Evolutionary conservation across 1,140 invertebrate genomes (phyloP).

Genomic region (Drosophila simulans): DNA sequence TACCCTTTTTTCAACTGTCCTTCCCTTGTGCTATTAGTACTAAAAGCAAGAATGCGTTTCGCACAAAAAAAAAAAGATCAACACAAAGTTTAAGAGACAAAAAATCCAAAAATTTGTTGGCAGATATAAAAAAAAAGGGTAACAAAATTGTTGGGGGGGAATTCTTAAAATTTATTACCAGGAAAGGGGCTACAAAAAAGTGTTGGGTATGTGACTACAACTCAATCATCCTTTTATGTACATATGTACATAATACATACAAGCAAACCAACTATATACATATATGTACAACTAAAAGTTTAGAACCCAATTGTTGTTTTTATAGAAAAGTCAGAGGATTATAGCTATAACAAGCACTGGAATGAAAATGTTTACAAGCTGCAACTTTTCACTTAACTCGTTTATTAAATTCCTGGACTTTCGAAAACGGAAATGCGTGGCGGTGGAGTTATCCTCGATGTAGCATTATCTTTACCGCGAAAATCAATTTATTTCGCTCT

Average conservation of each 20-base stretch:
- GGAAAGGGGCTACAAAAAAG: conserved; percentile 10
- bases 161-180: conserved; percentile 54
- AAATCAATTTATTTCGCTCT: conserved; percentile 45
- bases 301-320: no score
- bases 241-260: not conserved
- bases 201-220: conserved; percentile 15
- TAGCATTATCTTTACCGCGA: conserved; percentile 14
- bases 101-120: conserved; percentile 34
- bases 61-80: conserved; percentile 1
- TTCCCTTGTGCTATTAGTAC: conserved; percentile 42
- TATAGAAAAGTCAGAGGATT: no score
- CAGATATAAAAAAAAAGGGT: conserved; percentile 39
- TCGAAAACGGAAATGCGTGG: not conserved
- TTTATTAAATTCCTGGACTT: not conserved
- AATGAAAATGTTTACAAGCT: no score
- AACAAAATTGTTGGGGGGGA: conserved; percentile 39
- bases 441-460: not conserved
- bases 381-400: no score
- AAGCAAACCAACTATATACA: not conserved
- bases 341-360: no score
- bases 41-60: conserved; percentile 51
- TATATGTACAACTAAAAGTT: no score
- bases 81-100: conserved; percentile 30
- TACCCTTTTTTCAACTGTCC: conserved; percentile 18
- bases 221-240: conserved; percentile 17